Conservation (phyloP, 2,797 vertebrate genomes). For the Falco rusticolus region DNA sequence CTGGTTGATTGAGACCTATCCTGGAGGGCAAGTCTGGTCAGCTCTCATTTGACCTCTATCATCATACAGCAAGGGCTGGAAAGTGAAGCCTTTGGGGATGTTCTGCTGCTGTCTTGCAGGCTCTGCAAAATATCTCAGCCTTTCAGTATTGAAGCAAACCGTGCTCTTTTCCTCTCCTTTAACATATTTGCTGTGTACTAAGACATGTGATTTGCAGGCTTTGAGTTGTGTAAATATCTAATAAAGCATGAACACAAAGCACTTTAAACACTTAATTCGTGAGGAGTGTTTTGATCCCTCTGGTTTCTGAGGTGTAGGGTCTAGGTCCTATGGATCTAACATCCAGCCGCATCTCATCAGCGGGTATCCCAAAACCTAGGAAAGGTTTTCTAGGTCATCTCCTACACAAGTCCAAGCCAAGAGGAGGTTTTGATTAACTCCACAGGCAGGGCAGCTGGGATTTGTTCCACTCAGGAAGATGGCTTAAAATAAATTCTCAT, state of each 20-base stretch:
- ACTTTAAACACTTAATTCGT: background rate
- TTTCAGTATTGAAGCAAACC: background rate
- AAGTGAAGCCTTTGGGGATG: background rate
- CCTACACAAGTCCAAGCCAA: no score
- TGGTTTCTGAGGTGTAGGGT: background rate
- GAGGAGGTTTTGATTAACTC: background rate
- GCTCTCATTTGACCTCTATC: background rate
- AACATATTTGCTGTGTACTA: background rate
- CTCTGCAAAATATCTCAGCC: background rate
- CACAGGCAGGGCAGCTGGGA: background rate
- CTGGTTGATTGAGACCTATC: background rate
- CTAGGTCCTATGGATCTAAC: background rate
- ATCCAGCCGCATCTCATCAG: background rate
- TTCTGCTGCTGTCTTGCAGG: background rate
- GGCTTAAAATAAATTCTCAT: background rate
- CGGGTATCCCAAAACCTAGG: background rate
- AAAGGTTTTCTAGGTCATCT: background rate
- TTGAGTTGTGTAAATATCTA: background rate
- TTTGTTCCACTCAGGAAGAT: background rate
- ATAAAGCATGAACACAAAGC: background rate
- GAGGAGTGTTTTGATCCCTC: background rate
- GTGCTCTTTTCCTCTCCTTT: background rate
- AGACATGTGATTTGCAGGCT: background rate
- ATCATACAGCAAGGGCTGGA: background rate
- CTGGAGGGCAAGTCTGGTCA: background rate